Percentiles rank a stretch among this genome's conserved stretches.
These are phyloP conservation scores for Lasioglossum oenotherae DNA, from an alignment of 2,888 invertebrate genomes.

Conservation along the genomic window DNA sequence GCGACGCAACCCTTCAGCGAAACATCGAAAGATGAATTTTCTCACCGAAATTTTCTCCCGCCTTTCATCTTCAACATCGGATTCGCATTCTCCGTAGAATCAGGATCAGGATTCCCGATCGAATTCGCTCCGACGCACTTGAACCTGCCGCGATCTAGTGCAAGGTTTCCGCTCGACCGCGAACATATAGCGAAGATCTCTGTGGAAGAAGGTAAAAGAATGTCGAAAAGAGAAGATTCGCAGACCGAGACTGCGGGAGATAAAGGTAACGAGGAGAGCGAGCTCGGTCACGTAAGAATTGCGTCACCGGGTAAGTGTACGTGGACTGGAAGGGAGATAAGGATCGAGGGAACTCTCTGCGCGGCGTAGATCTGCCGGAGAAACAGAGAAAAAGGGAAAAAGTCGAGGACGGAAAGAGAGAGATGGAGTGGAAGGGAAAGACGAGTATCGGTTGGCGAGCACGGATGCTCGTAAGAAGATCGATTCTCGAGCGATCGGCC, in stretches of 20 bases:
- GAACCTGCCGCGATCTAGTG: not conserved
- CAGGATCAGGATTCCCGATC: not conserved
- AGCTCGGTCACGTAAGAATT: conserved; percentile 59
- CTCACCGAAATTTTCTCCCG: not conserved
- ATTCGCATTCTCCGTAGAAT: not conserved
- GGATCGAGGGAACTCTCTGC: conserved; percentile 10
- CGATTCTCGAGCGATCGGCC: conserved; percentile 68
- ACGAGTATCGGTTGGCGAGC: conserved; percentile 7
- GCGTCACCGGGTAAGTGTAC: conserved; percentile 57
- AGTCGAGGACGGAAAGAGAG: not conserved
- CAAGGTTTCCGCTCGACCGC: conserved; percentile 3
- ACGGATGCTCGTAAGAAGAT: conserved; percentile 57
- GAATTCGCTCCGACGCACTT: not conserved
- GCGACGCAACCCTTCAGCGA: conserved; percentile 40
- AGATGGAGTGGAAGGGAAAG: not conserved
- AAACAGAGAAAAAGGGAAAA: not conserved
- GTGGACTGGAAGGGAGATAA: conserved; percentile 17
- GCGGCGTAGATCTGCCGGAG: not conserved
- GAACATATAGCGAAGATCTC: not conserved
- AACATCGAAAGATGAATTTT: not conserved
- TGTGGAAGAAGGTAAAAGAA: not conserved
- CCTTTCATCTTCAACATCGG: not conserved
- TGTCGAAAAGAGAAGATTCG: not conserved
- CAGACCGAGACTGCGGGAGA: not conserved
- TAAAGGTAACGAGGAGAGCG: not conserved